These are phyloP conservation scores for Mechanitis messenoides DNA, from an alignment of 2,888 invertebrate species.

Conservation along the genomic window DNA sequence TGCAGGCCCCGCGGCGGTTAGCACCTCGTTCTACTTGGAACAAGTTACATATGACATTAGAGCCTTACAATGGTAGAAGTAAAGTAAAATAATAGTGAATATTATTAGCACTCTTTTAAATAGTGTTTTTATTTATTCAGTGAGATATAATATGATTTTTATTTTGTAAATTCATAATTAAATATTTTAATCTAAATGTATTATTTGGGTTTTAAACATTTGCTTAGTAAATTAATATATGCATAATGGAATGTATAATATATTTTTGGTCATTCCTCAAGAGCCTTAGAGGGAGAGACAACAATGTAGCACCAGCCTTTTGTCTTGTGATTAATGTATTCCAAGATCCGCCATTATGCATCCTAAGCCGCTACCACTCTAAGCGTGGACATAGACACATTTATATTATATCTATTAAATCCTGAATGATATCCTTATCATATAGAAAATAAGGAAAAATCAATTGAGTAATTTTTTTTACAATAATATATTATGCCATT, in stretches of 20 bases:
- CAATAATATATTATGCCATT: no score
- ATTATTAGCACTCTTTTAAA: no score
- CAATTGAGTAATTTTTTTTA: no score
- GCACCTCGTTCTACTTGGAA: conserved; percentile 23
- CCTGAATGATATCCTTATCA: no score
- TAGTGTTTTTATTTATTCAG: no score
- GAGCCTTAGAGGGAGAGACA: conserved; percentile 16
- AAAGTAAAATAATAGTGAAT: not conserved
- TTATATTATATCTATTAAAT: conserved; percentile 6
- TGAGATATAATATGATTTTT: not conserved
- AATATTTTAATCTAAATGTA: no score
- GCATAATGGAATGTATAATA: conserved; percentile 18
- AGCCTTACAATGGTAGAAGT: not conserved
- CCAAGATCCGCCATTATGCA: conserved; percentile 22
- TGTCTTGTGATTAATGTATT: conserved; percentile 29
- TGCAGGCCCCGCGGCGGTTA: conserved; percentile 19
- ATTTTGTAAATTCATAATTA: no score
- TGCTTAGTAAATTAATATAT: not conserved
- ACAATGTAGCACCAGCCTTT: conserved; percentile 27
- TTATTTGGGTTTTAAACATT: not conserved
- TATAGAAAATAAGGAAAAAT: no score
- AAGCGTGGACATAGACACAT: conserved; percentile 5
- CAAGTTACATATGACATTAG: conserved; percentile 15
- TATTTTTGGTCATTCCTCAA: conserved; percentile 18
- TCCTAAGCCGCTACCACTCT: conserved; percentile 15